A percentile compares a stretch with the other conserved stretches of the same genome.
Conservation (phyloP, 1,140 invertebrate genomes). For the Diorhabda sublineata region DNA sequence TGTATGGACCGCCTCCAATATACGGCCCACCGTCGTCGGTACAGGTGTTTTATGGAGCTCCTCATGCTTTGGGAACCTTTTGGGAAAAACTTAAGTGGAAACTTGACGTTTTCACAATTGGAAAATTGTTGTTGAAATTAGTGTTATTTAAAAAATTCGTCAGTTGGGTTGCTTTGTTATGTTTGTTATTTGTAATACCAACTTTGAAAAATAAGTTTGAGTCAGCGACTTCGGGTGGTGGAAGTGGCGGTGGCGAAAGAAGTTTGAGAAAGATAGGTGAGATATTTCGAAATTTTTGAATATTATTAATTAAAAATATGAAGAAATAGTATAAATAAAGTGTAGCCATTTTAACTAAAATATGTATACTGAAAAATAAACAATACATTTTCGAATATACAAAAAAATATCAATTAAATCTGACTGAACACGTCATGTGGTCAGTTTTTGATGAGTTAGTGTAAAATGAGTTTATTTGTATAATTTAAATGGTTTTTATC, state of each 20-base stretch:
- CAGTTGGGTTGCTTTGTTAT: constrained; percentile 69
- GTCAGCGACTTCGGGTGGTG: constrained; percentile 17
- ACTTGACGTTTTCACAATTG: constrained; percentile 65
- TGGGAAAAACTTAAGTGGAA: constrained; percentile 53
- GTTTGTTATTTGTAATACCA: constrained; percentile 68
- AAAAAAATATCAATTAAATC: too few relatives aligned
- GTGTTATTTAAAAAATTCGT: constrained; percentile 74
- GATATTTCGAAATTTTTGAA: too few relatives aligned
- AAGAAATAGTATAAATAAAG: too few relatives aligned
- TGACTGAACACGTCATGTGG: too few relatives aligned
- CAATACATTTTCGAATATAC: too few relatives aligned
- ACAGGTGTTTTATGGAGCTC: constrained; percentile 43
- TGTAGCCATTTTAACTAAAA: too few relatives aligned
- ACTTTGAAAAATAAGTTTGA: constrained; percentile 54
- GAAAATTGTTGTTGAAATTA: constrained; percentile 67
- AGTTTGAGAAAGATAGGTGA: background rate
- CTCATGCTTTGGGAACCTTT: constrained; percentile 50
- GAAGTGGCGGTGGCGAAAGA: constrained; percentile 12
- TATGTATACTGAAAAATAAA: too few relatives aligned
- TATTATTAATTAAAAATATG: too few relatives aligned
- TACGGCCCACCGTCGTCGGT: constrained; percentile 34
- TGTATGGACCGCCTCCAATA: constrained; percentile 39
- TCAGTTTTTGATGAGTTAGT: too few relatives aligned
- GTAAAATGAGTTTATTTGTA: too few relatives aligned
- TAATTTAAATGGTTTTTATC: too few relatives aligned